Base-by-base conservation (phyloP, 64 coral and sea anemone genomes). In the Cladopsammia gracilis region DNA sequence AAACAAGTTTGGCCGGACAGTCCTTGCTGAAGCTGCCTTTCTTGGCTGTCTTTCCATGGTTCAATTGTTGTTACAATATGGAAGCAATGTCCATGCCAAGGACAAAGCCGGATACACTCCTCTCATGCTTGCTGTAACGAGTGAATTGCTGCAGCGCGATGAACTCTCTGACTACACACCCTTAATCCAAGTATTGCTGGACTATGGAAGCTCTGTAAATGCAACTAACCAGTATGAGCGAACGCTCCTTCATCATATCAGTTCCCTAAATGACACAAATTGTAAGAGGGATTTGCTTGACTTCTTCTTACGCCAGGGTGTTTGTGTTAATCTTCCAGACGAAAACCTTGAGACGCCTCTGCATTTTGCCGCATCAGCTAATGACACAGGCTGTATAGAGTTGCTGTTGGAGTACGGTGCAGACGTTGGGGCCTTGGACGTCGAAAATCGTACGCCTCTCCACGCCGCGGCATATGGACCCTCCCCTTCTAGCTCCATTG, bases 161-260 rank as follows among this genome's bases (percentile, higher is more conserved):
- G 5, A 25, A 69, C 19, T 23, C 23, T 3, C 65, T 22, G 3
- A 24, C 0, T 4, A 23, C 0, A 8, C 1, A 3, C 16, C 20
- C 14, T 7, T 51, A 6, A 45, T 34, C 34, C 34, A 22, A 52
- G 8, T 10, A 19, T 50, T 76, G 5, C 49, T 47, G 10, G 79
- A 83, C 26, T 56, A 83, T 62, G 79, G 61, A 1, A 43, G 24
- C 56, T 45, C 25, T 44, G 56, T 83, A 1, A 83, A 81, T 81
- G 19, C 54, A 53, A 15, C 15, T 61, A 85, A 94, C 62, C 9
- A n/a, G 4, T 9, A 49, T 5, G 25, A 25, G 1, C 78, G 50
- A 85, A 61, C 66, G 19, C 85, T 74, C 20, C 64, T 94, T 16
- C 92, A 94, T 72, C 42, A 15, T 74, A 20, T 85, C 51, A 18